Evolutionary conservation across 2,888 invertebrate genomes (phyloP).

Genomic region (Periphyllus acericola): DNA sequence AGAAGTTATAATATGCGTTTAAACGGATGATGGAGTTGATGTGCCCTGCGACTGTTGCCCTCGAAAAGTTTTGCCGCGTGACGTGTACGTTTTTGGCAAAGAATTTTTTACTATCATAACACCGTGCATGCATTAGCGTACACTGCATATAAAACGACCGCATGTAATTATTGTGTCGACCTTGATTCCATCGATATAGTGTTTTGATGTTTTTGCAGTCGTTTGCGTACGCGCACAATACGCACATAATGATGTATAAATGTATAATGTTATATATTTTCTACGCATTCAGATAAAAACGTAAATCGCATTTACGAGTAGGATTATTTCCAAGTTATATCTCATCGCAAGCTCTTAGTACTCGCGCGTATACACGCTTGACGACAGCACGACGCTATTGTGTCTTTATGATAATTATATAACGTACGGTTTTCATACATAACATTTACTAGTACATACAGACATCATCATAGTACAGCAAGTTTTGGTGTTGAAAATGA

Average conservation of each 20-base stretch:
- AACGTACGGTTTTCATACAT: no score
- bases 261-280: background rate
- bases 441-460: background rate
- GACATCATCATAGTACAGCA: no score
- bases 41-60: background rate
- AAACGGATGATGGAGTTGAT: background rate
- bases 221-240: background rate
- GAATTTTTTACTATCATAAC: background rate
- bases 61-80: background rate
- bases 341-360: background rate
- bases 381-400: background rate
- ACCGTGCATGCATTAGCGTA: background rate
- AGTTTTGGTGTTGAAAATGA: background rate
- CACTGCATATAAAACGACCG: no score
- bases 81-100: background rate
- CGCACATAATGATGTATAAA: background rate
- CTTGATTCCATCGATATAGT: conserved; percentile 36
- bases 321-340: background rate
- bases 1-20: background rate
- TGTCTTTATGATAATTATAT: no score
- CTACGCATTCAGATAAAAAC: background rate
- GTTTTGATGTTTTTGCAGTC: background rate
- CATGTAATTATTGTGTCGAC: conserved; percentile 5
- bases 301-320: background rate
- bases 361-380: background rate